Base-by-base conservation (phyloP, 2,113 vertebrate species). In the Etheostoma spectabile region DNA sequence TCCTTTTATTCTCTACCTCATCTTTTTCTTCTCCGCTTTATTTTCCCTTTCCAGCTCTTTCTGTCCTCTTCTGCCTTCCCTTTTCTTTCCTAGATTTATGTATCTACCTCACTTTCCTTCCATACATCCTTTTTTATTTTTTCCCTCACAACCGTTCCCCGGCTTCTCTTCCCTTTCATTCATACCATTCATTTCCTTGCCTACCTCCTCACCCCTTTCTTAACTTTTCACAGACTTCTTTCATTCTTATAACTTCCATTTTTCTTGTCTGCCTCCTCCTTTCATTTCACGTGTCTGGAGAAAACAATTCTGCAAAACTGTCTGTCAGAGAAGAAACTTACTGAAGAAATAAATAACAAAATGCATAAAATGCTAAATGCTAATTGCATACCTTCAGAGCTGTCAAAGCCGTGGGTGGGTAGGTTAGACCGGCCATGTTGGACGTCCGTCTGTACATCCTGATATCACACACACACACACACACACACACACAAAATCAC, bases 371-470 rank as follows among this genome's bases (percentile, higher is more conserved):
- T 27, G 27, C 27, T 27, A 27, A 27, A 27, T 27, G 27, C 27
- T 27, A 30, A 30, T 4, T 52, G 14, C 18, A 8, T 93, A 99
- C 98, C 97, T 99, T 99, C 88, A 99, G 95, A 76, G 96, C 96
- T 74, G 91, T 80, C 90, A 99, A 95, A 73, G 98, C 98, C 80
- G 97, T 95, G 88, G 97, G 95, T 84, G 98, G 97, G 82, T 97
- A 99, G 61, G 95, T 96, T 92, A 99, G 95, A 67, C 97, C 98
- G 53, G 96, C 96, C 97, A 99, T 96, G 91, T 96, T 98, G 67
- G 97, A 99, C 0, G 96, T 98, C 91, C 97, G 95, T 92, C 98
- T 96, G 93, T 99, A 99, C 97, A 99, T 99, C 94, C 98, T 99
- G 92, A 52, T 57, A 63, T 80, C 56, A 86, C 70, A 77, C 80